Evolutionary conservation across 2,888 invertebrate genomes (phyloP), one percentile per base, ranked within the genome.

Genomic region (Drosophila vallismaia): DNA sequence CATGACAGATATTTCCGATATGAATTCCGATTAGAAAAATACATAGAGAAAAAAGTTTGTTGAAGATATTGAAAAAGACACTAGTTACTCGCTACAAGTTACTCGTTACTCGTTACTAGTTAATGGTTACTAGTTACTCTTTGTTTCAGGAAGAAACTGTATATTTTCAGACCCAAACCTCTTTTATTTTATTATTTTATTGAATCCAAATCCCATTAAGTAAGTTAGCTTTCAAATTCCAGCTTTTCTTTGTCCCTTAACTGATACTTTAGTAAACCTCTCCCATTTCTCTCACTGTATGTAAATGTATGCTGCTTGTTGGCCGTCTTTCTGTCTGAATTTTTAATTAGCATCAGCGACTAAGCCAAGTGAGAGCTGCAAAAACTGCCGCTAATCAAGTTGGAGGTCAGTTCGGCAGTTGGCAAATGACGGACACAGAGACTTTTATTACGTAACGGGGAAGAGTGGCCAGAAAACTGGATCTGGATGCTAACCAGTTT

Each of bases 331-430:
- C 33, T 72, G 74, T 75, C 76, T 54, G 26, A 78, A 84, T 76
- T 76, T 76, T 73, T 86, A 84, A 88, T 88, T 84, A 84, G 76
- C 68, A 67, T 57, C 62, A 69, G 74, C 70, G 70, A 70, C 70
- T 73, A 86, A 74, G 71, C 59, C 59, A 55, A 62, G 63, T 29
- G 60, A 33, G 60, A 62, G 57, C 55, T 46, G 50, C 58, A 46
- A 70, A 55, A 68, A 58, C 51, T 52, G 84, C 64, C 72, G 53
- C 60, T 69, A 63, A 83, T 88, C 88, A 88, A 83, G 86, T 88
- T 83, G 83, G 83, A 88, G 83, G 88, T 83, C 83, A 83, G 64
- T 71, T 52, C 42, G 57, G 71, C 64, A 64, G 71, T 29, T 36
- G 54, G 40, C 38, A 12, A 24, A 26, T 69, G 28, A 29, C 29